Base-by-base conservation (phyloP, 2,888 invertebrate species). In the Microplitis manilae region DNA sequence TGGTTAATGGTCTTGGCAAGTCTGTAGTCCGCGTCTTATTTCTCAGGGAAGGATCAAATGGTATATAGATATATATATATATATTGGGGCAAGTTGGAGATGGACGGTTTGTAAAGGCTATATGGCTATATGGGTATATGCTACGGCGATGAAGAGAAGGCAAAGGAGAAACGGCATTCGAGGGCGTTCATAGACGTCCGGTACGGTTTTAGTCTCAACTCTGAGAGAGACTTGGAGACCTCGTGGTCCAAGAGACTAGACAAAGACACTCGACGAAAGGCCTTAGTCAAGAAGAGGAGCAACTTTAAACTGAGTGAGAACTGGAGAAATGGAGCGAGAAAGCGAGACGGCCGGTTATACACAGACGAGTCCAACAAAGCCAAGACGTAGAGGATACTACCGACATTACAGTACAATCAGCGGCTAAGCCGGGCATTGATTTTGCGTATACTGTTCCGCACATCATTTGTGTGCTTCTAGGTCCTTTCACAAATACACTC, bases 391-490 rank as follows among this genome's bases (percentile, higher is more conserved):
- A 81, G 80, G 79, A 81, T 77, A 74, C 75, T 77, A 75, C 78
- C 81, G 76, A 83, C 82, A 83, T 84, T 83, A 83, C 82, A 83
- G 83, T 82, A 83, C 84, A 86, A 86, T 86, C 85, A 83, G 84
- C 82, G 83, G 84, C 84, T 86, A 84, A 86, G 85, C 86, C 80
- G 81, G 82, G 83, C 85, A 87, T 88, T 87, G 87, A 89, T 88
- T 89, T 89, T 86, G 85, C 86, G 83, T 85, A 84, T 82, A 85
- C 84, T 82, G 82, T 80, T 79, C 77, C 82, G 82, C 79, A 79
- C 84, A 83, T 86, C 85, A 85, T 85, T 86, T 85, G 85, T 85
- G 85, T 84, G 81, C 80, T 59, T 67, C 59, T 38, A 67, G 68
- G 68, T 77, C 62, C 73, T 74, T 77, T 62, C 50, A 76, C 74